Evolutionary conservation across 2,888 invertebrate genomes (phyloP), one percentile per base, ranked within the genome.

Genomic region (Laothoe populi): DNA sequence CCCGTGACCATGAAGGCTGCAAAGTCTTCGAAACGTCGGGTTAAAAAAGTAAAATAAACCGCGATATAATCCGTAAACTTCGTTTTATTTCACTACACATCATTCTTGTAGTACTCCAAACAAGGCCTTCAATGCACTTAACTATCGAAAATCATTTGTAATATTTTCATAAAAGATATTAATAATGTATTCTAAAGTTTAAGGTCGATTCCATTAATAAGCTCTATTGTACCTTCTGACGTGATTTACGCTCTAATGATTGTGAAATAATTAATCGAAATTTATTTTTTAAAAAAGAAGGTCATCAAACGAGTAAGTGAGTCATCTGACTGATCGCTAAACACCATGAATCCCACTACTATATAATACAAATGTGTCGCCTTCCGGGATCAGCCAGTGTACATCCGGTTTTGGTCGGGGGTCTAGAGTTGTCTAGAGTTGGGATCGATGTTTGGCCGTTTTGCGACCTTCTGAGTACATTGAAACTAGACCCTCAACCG

Each of bases 121-220:
- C 19, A 44, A 44, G 19, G 7, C 44, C 44, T 44, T 44, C 19
- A 44, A 44, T 19, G 5, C 2, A 19, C 19, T 44, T 19, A 44
- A 19, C 19, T 7, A 44, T 2, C 16, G 10, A 49, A 16, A 49
- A 24, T 26, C 26, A 19, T 19, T 44, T n/a, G 10, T 26, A 31
- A 10, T 26, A 0, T 10, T 26, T 24, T 2, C 26, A 21, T 10
- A 31, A 19, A 16, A 8, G 49, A n/a, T 8, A 31, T 31, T 8
- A 49, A 49, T 24, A 31, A 8, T 49, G 31, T 26, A 2, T n/a
- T n/a, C n/a, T n/a, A 49, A 49, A 49, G 49, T 49, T 49, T 49
- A 49, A 49, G 49, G 49, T 31, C 26, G 31, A 16, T 10, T 26
- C 31, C 7, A 24, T 49, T 26, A 49, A 16, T 11, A 23, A 46